phyloP scores from a whole-genome alignment of 1,140 invertebrate genomes.

The Aphaenogaster floridana region DNA sequence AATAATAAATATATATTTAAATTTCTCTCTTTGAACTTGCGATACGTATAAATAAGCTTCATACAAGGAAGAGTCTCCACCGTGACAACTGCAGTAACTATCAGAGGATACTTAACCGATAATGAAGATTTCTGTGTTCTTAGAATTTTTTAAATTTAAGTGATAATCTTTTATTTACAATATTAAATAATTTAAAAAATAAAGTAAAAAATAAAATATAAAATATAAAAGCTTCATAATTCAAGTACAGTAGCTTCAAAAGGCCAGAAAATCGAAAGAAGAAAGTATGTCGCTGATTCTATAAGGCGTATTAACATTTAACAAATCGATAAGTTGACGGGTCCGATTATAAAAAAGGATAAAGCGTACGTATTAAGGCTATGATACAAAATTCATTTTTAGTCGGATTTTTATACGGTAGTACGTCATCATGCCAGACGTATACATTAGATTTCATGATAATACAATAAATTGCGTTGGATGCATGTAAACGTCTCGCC shows the following conservation, averaged over 20 bases:
- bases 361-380: neutral
- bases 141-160: neutral
- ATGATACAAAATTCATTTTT: constrained; percentile 35
- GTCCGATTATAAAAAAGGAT: neutral
- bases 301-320: neutral
- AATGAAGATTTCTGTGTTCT: constrained; percentile 74
- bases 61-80: constrained; percentile 78
- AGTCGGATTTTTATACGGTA: neutral
- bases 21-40: neutral
- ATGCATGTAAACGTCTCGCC: constrained; percentile 78
- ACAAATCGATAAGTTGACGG: neutral
- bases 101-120: constrained; percentile 72
- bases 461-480: constrained; percentile 81
- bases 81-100: constrained; percentile 75
- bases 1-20: neutral
- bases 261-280: neutral
- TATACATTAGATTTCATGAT: constrained; percentile 81
- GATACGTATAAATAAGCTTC: constrained; percentile 16
- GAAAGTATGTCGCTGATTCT: neutral
- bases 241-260: neutral
- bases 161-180: neutral
- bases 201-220: neutral
- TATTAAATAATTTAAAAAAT: neutral
- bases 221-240: neutral
- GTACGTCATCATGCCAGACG: constrained; percentile 23